Evolutionary conservation across 2,888 invertebrate species (phyloP).

Genomic region (Andrena chrysosceles): DNA sequence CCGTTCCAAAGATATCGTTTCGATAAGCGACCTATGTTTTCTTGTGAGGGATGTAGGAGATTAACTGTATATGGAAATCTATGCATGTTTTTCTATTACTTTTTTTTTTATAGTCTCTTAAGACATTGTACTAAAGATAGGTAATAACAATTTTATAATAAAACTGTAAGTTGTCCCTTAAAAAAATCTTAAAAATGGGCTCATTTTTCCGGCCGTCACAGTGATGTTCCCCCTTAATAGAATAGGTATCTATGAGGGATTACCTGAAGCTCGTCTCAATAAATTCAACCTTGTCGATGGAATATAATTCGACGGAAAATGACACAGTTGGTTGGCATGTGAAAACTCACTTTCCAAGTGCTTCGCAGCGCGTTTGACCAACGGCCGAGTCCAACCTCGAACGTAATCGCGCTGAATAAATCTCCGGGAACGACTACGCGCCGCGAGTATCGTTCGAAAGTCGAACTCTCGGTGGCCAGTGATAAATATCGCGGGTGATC

Average conservation of each 20-base stretch:
- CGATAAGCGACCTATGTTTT: no score
- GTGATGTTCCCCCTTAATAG: no score
- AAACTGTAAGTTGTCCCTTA: no score
- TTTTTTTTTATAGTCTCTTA: no score
- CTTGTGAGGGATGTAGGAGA: no score
- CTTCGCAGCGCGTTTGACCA: background rate
- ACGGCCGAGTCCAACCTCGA: slow-evolving; percentile 4
- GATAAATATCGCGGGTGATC: slow-evolving; percentile 47
- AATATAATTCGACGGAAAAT: slow-evolving; percentile 22
- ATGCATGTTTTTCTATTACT: no score
- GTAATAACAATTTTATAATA: no score
- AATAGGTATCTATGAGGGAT: background rate
- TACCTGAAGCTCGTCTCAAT: background rate
- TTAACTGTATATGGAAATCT: no score
- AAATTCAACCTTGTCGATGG: background rate
- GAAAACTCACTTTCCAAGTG: background rate
- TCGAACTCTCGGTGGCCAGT: slow-evolving; percentile 31
- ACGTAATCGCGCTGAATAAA: slow-evolving; percentile 36
- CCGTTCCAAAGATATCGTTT: no score
- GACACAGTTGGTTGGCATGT: background rate
- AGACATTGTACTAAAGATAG: no score
- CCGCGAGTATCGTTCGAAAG: slow-evolving; percentile 48
- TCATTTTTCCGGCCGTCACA: no score
- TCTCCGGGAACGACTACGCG: slow-evolving; percentile 23
- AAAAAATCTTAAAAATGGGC: no score